Conservation (phyloP, 1,140 invertebrate genomes). For the Cotesia glomerata region DNA sequence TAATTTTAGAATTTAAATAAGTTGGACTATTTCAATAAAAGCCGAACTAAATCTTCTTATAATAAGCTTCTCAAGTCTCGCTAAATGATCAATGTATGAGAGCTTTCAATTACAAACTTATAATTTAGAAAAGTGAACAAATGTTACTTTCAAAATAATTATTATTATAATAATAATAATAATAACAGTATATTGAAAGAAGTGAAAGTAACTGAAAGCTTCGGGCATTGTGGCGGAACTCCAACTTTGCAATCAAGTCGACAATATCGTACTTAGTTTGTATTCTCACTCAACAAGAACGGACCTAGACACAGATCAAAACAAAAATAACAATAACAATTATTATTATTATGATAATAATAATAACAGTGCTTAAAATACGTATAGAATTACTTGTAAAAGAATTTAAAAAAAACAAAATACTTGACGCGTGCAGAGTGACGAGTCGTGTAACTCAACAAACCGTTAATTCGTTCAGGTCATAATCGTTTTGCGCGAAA, state of each 20-base stretch:
- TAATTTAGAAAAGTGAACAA: too few relatives aligned
- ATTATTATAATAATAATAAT: background rate
- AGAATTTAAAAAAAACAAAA: background rate
- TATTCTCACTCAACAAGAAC: constrained; percentile 7
- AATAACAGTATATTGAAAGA: background rate
- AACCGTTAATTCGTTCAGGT: too few relatives aligned
- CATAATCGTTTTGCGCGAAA: too few relatives aligned
- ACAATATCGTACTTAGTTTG: constrained; percentile 22
- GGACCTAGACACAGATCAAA: background rate
- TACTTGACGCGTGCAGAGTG: background rate
- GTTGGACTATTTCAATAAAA: too few relatives aligned
- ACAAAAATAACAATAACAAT: too few relatives aligned
- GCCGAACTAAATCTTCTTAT: too few relatives aligned
- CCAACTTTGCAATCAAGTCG: constrained; percentile 33
- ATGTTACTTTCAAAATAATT: background rate
- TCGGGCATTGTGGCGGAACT: constrained; percentile 25
- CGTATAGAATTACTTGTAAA: background rate
- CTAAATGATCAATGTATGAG: too few relatives aligned
- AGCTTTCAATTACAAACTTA: too few relatives aligned
- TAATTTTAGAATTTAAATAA: too few relatives aligned
- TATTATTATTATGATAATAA: too few relatives aligned
- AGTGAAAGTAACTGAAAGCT: constrained; percentile 20
- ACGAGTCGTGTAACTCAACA: too few relatives aligned
- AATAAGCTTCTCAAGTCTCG: too few relatives aligned
- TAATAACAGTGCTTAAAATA: background rate